Base-by-base conservation (phyloP, 1,140 invertebrate species). In the Aphelenchoides besseyi region DNA sequence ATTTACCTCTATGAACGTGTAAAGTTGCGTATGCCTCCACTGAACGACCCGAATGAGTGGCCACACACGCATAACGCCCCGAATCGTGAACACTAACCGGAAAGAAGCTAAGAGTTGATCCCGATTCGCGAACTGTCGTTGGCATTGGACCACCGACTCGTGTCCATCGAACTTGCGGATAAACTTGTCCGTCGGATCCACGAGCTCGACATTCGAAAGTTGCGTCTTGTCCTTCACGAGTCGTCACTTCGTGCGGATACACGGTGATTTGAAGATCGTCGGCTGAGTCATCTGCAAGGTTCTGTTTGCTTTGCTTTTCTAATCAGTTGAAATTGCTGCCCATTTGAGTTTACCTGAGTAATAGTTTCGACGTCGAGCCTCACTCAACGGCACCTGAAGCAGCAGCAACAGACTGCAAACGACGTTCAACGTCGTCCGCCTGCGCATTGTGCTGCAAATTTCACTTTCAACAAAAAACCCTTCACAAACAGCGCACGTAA, bases 181-280 rank as follows among this genome's bases (percentile, higher is more conserved):
- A 83, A 26, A 73, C 68, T 28, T 57, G 48, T 35, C 80, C 76
- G 64, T 84, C 82, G 23, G 76, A 57, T 3, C 76, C 72, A 36
- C 82, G 74, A 28, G 82, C 82, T 41, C 82, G 75, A 53, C 82
- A 83, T 53, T 83, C 82, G 55, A 83, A 83, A 3, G 68, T 69
- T 16, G 82, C 82, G 26, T 83, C 82, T 18, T 70, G 59, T 41
- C 82, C 82, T 70, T 84, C 82, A n/a, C 77, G 71, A 28, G 82
- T 78, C 29, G 64, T 72, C 28, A 76, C 54, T 63, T 84, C 80
- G 28, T 78, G 70, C n/a, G 82, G 82, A 63, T 83, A 84, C 29
- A 83, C 77, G n/a, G 80, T 83, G 68, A 83, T 84, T 57, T 83
- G 82, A 5, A 83, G 69, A 36, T 83, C 81, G 8, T 71, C 57